Percentiles rank a stretch among this genome's conserved stretches.
phyloP scores from a whole-genome alignment of 2,113 vertebrate genomes.

The Centropus unirufus region DNA sequence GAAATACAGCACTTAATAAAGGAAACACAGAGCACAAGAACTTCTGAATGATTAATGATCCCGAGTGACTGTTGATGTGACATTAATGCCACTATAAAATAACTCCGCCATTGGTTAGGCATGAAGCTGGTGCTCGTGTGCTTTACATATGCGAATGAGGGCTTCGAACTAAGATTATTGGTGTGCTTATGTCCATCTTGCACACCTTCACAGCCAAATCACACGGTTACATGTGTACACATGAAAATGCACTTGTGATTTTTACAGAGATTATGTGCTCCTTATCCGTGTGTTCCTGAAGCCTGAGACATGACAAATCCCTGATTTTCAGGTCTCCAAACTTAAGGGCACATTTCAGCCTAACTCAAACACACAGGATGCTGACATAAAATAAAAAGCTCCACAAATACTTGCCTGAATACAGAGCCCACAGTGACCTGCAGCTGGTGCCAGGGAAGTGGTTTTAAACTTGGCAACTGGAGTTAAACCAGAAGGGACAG shows the following conservation, averaged over 20 bases:
- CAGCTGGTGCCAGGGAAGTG: neutral
- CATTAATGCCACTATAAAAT: neutral
- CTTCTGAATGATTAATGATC: neutral
- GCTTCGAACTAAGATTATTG: neutral
- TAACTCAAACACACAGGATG: neutral
- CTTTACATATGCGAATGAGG: neutral
- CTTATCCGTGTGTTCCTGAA: neutral
- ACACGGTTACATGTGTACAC: neutral
- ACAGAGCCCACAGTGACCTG: neutral
- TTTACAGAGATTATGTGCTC: rapidly evolving
- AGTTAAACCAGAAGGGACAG: conserved; percentile 9
- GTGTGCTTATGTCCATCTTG: neutral
- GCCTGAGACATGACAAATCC: neutral
- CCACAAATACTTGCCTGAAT: neutral
- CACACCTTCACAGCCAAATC: neutral
- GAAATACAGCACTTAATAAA: neutral
- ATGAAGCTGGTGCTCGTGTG: neutral
- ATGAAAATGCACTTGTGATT: neutral
- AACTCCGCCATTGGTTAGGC: neutral
- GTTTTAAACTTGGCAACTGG: neutral
- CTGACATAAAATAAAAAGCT: neutral
- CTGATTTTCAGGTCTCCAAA: neutral
- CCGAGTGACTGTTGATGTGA: neutral
- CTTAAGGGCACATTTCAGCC: neutral
- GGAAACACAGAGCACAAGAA: neutral